Percentiles rank a stretch among this genome's conserved stretches.
phyloP scores from a whole-genome alignment of 2,888 invertebrate species.

The Xestia rhomboidea region DNA sequence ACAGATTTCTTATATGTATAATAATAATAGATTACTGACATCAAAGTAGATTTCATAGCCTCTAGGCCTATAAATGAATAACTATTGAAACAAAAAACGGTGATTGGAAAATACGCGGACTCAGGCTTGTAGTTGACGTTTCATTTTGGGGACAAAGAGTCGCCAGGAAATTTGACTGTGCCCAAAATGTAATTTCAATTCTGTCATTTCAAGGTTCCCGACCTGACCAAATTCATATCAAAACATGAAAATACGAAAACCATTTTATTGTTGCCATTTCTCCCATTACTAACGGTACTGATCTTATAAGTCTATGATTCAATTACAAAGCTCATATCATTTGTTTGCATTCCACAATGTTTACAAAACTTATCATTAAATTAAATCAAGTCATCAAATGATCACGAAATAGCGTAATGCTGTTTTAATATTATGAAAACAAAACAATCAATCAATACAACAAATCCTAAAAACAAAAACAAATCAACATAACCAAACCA shows the following conservation, averaged over 20 bases:
- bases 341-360: constrained; percentile 8
- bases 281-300: not conserved
- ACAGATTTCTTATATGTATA: constrained; percentile 1
- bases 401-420: not conserved
- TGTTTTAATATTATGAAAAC: constrained; percentile 18
- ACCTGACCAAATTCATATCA: constrained; percentile 48
- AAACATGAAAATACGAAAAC: constrained; percentile 2
- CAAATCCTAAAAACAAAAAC: not conserved
- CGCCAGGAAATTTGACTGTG: constrained; percentile 58
- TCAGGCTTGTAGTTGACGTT: constrained; percentile 71
- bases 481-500: constrained; percentile 10
- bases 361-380: constrained; percentile 3
- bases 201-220: constrained; percentile 59
- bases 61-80: constrained; percentile 14
- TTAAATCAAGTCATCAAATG: constrained; percentile 1
- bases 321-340: not conserved
- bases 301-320: not conserved
- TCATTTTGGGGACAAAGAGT: constrained; percentile 72
- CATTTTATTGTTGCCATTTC: not conserved
- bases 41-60: constrained; percentile 2
- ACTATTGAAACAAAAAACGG: constrained; percentile 49
- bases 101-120: constrained; percentile 46
- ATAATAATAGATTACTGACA: not conserved
- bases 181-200: constrained; percentile 69
- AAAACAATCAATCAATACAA: not conserved